A percentile compares a stretch with the other conserved stretches of the same genome.
phyloP scores from a whole-genome alignment of 2,888 invertebrate genomes.

The Eulithis prunata region DNA sequence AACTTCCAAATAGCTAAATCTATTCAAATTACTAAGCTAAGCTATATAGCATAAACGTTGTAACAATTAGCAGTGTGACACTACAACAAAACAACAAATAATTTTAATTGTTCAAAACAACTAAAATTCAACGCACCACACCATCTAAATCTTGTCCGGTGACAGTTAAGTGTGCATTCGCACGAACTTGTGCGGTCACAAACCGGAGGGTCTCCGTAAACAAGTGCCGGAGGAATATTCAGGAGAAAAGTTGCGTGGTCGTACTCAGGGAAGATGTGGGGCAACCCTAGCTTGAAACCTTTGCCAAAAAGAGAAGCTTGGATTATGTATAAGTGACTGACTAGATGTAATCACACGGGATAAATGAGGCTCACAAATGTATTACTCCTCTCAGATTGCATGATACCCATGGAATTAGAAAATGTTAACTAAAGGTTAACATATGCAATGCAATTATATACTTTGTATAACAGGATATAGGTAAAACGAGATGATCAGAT shows the following conservation, averaged over 20 bases:
- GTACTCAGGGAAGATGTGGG: slow-evolving; percentile 26
- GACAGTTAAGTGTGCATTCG: slow-evolving; percentile 67
- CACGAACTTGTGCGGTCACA: slow-evolving; percentile 72
- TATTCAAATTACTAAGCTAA: not conserved
- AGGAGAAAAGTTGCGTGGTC: slow-evolving; percentile 72
- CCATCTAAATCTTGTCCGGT: slow-evolving; percentile 67
- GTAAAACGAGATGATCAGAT: no score
- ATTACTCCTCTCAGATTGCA: no score
- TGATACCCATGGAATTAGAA: no score
- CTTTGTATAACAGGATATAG: no score
- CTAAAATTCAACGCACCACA: slow-evolving; percentile 43
- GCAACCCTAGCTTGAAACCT: slow-evolving; percentile 1
- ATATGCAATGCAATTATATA: no score
- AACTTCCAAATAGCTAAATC: no score
- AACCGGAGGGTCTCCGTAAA: slow-evolving; percentile 66
- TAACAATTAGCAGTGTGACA: slow-evolving; percentile 26
- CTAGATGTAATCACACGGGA: no score
- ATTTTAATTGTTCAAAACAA: slow-evolving; percentile 41
- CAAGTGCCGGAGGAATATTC: slow-evolving; percentile 76
- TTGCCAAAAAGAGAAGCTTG: no score
- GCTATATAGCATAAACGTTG: not conserved
- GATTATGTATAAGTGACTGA: no score
- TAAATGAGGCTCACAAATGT: no score
- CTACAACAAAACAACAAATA: slow-evolving; percentile 32
- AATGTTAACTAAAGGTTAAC: no score